Evolutionary conservation across 2,888 invertebrate species (phyloP), one percentile per base, ranked within the genome.

Genomic region (Odontocerum albicorne): DNA sequence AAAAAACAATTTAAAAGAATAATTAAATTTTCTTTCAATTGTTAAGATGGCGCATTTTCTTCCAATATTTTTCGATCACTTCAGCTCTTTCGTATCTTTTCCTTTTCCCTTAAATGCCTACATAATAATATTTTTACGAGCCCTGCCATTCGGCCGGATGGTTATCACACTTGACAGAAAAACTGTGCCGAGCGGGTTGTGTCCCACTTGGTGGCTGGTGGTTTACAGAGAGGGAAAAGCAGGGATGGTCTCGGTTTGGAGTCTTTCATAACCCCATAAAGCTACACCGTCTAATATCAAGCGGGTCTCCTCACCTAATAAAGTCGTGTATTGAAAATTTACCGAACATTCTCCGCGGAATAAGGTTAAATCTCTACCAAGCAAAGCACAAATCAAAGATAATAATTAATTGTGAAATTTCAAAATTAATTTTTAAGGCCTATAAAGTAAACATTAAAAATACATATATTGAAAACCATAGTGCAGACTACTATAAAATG

Each of bases 291-390:
- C 57, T 51, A 58, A 61, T 53, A 53, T 56, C 39, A 70, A 72
- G 73, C 69, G 68, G 68, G 66, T 46, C 67, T 55, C 73, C 67
- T 56, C 73, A 73, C 69, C 61, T 79, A 75, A 77, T 77, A 77
- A 77, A 77, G 77, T 73, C 53, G 74, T 71, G 74, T 76, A 79
- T 78, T 77, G 78, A 78, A 77, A 77, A 78, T 77, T 77, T 77
- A 76, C 75, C 75, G 75, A 73, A 74, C 74, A 75, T 77, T 77
- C 76, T 76, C 72, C 69, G 68, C 67, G 69, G 72, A 72, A 73
- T 74, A 73, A 75, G 73, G 75, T 75, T 77, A 75, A 51, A 21
- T 20, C n/a, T 3, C n/a, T 17, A 10, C 21, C 22, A 3, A 31
- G 32, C 51, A 13, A 40, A 16, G 27, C 27, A 20, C 31, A 32